Percentiles rank a stretch among this genome's conserved stretches.
Evolutionary conservation across 2,797 vertebrate species (phyloP).

Genomic region (Varecia variegata): DNA sequence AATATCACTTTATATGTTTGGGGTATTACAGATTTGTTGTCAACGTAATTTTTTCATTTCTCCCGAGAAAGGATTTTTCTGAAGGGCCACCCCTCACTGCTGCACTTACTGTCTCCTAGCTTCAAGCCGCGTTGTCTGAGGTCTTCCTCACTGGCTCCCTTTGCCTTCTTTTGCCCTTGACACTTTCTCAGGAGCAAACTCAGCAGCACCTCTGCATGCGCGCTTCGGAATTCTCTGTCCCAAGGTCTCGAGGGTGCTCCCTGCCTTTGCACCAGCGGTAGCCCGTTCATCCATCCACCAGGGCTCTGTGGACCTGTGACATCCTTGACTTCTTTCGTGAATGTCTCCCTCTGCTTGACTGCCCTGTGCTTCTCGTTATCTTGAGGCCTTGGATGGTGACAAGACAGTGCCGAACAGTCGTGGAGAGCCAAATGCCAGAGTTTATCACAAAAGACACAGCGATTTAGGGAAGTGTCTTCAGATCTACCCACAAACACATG

Average conservation of each 20-base stretch:
- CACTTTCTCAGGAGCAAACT: not conserved
- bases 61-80: not conserved
- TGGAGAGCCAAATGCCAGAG: not conserved
- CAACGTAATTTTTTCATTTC: not conserved
- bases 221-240: fast-evolving
- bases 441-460: not conserved
- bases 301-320: fast-evolving
- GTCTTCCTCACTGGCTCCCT: no score
- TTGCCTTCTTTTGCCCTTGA: no score
- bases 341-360: not conserved
- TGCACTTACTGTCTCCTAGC: not conserved
- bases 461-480: not conserved
- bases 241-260: fast-evolving
- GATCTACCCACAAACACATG: not conserved
- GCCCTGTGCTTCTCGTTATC: not conserved
- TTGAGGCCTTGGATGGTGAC: not conserved
- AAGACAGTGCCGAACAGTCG: not conserved
- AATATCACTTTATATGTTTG: not conserved
- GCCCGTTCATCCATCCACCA: not conserved
- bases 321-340: no score
- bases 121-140: not conserved
- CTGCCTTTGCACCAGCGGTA: not conserved
- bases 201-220: not conserved
- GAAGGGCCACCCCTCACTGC: not conserved
- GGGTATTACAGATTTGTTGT: not conserved